Conservation (phyloP, 2,888 invertebrate genomes). For the Synanthedon tipuliformis region DNA sequence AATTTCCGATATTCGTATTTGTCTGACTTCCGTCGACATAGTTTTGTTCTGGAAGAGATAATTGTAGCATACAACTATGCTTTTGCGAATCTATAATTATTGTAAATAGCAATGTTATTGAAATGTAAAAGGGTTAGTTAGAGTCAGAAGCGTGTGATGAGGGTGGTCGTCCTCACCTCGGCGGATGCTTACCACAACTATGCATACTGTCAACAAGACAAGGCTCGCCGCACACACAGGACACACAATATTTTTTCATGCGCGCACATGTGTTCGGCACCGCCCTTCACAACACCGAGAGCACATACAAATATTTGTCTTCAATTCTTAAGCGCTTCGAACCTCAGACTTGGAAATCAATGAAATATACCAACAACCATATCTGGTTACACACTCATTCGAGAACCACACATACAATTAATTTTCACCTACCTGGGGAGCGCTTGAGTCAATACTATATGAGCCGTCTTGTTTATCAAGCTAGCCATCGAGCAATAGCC, state of each 20-base stretch:
- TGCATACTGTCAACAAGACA: slow-evolving; percentile 66
- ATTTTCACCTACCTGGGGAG: slow-evolving; percentile 15
- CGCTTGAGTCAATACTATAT: slow-evolving; percentile 11
- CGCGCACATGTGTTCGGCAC: slow-evolving; percentile 49
- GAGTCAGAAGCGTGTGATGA: slow-evolving; percentile 9
- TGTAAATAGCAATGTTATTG: neutral
- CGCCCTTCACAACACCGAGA: slow-evolving; percentile 37
- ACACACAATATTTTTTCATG: slow-evolving; percentile 49
- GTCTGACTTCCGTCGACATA: too few relatives aligned
- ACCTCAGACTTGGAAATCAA: slow-evolving; percentile 43
- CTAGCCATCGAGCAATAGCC: slow-evolving; percentile 25
- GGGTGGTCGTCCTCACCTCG: slow-evolving; percentile 39
- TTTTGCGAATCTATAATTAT: too few relatives aligned
- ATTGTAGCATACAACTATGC: too few relatives aligned
- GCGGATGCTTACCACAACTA: slow-evolving; percentile 42
- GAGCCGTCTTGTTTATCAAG: slow-evolving; percentile 13
- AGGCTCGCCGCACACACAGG: slow-evolving; percentile 37
- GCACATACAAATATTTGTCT: slow-evolving; percentile 64
- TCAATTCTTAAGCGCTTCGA: slow-evolving; percentile 62
- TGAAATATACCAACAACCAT: slow-evolving; percentile 34
- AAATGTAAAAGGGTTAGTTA: neutral
- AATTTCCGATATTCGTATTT: too few relatives aligned
- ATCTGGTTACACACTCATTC: slow-evolving; percentile 18
- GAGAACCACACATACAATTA: slow-evolving; percentile 14
- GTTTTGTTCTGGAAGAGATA: too few relatives aligned